These are phyloP conservation scores for Leptoteleia sp. DNA, from an alignment of 1,140 invertebrate species.

Conservation along the genomic window DNA sequence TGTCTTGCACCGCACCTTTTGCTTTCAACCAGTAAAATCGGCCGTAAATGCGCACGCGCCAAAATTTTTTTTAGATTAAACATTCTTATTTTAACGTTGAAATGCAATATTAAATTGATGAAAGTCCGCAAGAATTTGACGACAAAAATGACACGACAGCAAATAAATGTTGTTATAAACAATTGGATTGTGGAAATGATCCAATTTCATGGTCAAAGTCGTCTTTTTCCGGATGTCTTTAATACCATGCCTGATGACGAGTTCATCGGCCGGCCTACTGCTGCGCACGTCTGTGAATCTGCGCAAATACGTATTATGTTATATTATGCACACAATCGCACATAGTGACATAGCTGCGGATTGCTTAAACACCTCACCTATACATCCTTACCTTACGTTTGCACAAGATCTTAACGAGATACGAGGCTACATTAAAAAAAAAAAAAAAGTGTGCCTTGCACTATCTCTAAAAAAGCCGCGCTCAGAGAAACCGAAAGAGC, in stretches of 20 bases:
- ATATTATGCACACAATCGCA: constrained; percentile 47
- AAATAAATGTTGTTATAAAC: too few species aligned
- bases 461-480: constrained; percentile 39
- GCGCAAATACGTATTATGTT: constrained; percentile 57
- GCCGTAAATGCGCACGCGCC: too few species aligned
- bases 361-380: constrained; percentile 60
- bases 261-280: constrained; percentile 66
- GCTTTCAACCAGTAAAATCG: too few species aligned
- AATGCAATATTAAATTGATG: too few species aligned
- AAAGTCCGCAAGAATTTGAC: too few species aligned
- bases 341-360: constrained; percentile 37
- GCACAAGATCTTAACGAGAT: constrained; percentile 64
- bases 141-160: too few species aligned
- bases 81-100: too few species aligned
- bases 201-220: constrained; percentile 63
- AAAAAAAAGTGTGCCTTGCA: constrained; percentile 48
- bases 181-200: constrained; percentile 33
- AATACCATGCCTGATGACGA: constrained; percentile 53
- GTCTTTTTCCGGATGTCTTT: constrained; percentile 62
- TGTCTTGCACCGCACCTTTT: too few species aligned
- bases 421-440: constrained; percentile 52
- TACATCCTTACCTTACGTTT: constrained; percentile 47
- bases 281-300: constrained; percentile 43
- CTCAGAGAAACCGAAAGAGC: constrained; percentile 53
- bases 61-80: too few species aligned